A percentile compares a stretch with the other conserved stretches of the same genome.
These are phyloP conservation scores for Sceliomorpha sp. DNA, from an alignment of 2,888 invertebrate species.

Conservation along the genomic window DNA sequence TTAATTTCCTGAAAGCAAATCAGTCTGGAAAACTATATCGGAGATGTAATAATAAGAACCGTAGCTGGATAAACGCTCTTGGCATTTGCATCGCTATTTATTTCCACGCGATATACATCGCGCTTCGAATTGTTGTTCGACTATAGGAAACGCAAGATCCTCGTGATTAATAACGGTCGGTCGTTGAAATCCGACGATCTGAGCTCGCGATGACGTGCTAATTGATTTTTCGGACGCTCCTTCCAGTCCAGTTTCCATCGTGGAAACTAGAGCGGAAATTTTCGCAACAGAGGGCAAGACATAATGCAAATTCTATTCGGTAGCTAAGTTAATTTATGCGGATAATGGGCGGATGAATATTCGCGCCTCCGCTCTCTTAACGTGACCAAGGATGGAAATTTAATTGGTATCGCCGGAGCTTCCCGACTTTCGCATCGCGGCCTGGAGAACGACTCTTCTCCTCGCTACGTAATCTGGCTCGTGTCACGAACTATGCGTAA, in stretches of 20 bases:
- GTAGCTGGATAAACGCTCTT: too few species aligned
- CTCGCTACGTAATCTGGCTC: conserved; percentile 2
- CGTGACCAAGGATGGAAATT: conserved; percentile 15
- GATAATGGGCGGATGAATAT: conserved; percentile 13
- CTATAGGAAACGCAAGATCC: too few species aligned
- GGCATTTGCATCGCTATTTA: too few species aligned
- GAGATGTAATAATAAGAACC: too few species aligned
- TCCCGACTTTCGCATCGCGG: conserved; percentile 10
- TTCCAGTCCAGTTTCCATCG: too few species aligned
- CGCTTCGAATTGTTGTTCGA: too few species aligned
- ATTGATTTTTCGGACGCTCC: too few species aligned
- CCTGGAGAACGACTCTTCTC: conserved; percentile 2
- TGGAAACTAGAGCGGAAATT: too few species aligned
- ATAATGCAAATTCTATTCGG: not conserved
- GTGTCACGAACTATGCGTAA: conserved; percentile 6
- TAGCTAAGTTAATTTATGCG: not conserved
- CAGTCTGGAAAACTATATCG: too few species aligned
- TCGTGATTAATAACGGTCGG: not conserved
- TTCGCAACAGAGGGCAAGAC: not conserved
- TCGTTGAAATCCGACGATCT: not conserved
- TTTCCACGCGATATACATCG: too few species aligned
- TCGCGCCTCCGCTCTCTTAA: conserved; percentile 13
- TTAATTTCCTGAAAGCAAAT: too few species aligned
- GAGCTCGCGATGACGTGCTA: too few species aligned
- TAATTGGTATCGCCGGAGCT: conserved; percentile 11